Base-by-base conservation (phyloP, 2,888 invertebrate genomes). In the Phrixothrix hirtus region DNA sequence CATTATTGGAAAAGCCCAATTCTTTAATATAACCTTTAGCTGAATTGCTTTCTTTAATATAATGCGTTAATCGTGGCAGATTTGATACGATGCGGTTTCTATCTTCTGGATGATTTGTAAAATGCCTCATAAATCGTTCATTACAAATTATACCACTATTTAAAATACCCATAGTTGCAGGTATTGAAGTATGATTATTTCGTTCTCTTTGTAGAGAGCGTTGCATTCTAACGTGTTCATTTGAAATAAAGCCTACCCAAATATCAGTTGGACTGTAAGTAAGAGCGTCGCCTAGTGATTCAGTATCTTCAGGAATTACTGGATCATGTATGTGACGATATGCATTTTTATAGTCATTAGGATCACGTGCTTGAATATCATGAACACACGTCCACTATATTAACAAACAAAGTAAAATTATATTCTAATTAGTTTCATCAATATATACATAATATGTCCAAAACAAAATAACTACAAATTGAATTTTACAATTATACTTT, bases 21-120 rank as follows among this genome's bases (percentile, higher is more conserved):
- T 95, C 96, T 77, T 96, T 96, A 46, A 96, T 95, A 65, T 90
- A 94, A 0, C 94, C 95, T 59, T 88, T 88, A 1, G 92, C 95
- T 9, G 89, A 88, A 69, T 92, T 94, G 0, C 91, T 88, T 72
- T 96, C 95, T 66, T 91, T 85, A 5, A 86, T 81, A 67, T 84
- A 95, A 75, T 91, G 92, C 3, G 92, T 85, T 38, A 96, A 81
- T 32, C 95, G 81, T 9, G 87, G 85, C 12, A 82, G 78, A 74
- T 94, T 94, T 62, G 84, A 82, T 35, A 85, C 78, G 48, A 88
- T 84, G 64, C 78, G 79, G 54, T 71, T 67, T 21, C 63, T 62
- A 42, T 75, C 71, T 15, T 72, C 68, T 0, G 71, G 71, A 48
- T 68, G 59, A 27, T 69, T 57, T 53, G 64, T 51, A 54, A 70